Conservation (phyloP, 2,888 invertebrate species). For the Ophion obscuratus region DNA sequence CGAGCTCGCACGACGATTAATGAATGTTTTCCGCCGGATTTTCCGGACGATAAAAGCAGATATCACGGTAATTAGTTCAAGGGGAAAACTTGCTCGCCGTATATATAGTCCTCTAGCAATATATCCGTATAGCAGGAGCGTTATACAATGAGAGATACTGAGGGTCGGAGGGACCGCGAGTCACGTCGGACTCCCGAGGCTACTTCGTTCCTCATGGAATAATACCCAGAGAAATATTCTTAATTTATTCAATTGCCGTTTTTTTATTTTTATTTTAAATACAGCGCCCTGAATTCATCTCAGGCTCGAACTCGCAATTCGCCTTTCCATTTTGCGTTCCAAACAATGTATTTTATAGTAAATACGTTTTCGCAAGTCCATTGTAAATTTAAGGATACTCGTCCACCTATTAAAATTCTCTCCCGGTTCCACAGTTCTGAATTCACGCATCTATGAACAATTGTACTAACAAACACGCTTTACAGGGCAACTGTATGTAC, state of each 20-base stretch:
- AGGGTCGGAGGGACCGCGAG: neutral
- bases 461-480: slow-evolving; percentile 51
- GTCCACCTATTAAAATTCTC: slow-evolving; percentile 15
- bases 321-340: neutral
- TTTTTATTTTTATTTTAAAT: neutral
- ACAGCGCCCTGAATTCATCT: neutral
- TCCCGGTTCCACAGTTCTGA: neutral
- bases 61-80: slow-evolving; percentile 73
- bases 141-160: slow-evolving; percentile 8
- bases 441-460: slow-evolving; percentile 53
- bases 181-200: neutral
- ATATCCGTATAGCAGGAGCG: slow-evolving; percentile 7
- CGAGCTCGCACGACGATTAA: slow-evolving; percentile 57
- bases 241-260: neutral
- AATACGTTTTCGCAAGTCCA: neutral
- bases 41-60: slow-evolving; percentile 73
- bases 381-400: neutral
- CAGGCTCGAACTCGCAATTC: neutral
- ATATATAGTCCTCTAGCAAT: slow-evolving; percentile 30
- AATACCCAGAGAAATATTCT: neutral
- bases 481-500: slow-evolving; percentile 58
- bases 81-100: slow-evolving; percentile 51
- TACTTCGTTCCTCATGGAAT: neutral
- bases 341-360: neutral
- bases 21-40: slow-evolving; percentile 62